These are phyloP conservation scores for Propithecus coquereli DNA, from an alignment of 2,113 vertebrate species.

Conservation along the genomic window DNA sequence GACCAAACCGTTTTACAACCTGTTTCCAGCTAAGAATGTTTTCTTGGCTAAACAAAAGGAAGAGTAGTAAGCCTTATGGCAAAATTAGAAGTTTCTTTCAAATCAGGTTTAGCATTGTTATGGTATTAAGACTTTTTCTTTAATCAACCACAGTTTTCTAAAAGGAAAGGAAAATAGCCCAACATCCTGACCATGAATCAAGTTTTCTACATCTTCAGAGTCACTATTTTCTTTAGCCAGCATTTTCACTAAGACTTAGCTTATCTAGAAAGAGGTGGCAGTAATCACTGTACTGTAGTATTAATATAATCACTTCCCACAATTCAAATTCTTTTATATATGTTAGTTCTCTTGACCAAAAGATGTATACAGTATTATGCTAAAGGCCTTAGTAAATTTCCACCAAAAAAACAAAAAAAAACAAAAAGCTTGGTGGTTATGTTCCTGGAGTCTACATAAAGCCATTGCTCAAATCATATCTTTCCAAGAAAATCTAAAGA, in stretches of 20 bases:
- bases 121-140: neutral
- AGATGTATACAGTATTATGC: constrained; percentile 33
- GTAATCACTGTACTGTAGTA: neutral
- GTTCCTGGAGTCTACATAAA: constrained; percentile 36
- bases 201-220: neutral
- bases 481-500: constrained; percentile 50
- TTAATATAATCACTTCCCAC: neutral
- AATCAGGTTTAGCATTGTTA: constrained; percentile 3
- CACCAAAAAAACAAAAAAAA: neutral
- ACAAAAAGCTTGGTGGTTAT: neutral
- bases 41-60: constrained; percentile 41
- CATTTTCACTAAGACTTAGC: neutral
- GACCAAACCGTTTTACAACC: neutral
- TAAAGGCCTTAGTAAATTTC: constrained; percentile 60
- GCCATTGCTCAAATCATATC: neutral
- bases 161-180: constrained; percentile 26
- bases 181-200: neutral
- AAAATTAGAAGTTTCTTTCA: constrained; percentile 39
- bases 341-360: neutral
- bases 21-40: neutral
- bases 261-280: neutral
- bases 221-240: neutral
- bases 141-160: constrained; percentile 3
- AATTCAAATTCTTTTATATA: neutral
- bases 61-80: neutral